Evolutionary conservation across 1,140 invertebrate genomes (phyloP).

Genomic region (Sipha flava): DNA sequence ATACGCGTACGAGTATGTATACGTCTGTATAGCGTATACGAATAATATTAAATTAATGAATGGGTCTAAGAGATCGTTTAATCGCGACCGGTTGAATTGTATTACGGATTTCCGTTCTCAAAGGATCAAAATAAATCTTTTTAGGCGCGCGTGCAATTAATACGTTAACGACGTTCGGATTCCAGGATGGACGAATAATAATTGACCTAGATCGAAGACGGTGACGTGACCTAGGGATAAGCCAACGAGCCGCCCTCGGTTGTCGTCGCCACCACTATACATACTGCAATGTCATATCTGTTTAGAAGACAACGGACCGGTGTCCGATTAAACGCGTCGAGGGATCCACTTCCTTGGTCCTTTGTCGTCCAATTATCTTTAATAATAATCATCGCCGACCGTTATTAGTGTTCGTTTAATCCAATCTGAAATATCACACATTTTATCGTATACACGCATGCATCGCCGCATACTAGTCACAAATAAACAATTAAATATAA

Average conservation of each 20-base stretch:
- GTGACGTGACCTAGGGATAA: neutral
- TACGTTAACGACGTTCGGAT: neutral
- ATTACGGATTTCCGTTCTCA: slow-evolving; percentile 3
- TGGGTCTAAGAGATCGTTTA: neutral
- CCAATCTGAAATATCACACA: neutral
- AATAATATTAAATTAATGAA: neutral
- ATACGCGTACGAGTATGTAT: neutral
- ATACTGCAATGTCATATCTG: slow-evolving; percentile 3
- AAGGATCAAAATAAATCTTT: neutral
- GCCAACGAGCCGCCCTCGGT: neutral
- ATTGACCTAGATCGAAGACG: neutral
- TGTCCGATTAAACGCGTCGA: neutral
- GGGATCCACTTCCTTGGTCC: slow-evolving; percentile 14
- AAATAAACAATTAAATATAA: too few species aligned
- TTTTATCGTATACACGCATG: neutral
- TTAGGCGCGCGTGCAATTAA: neutral
- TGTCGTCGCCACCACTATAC: neutral
- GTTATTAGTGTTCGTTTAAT: neutral
- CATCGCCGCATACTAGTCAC: too few species aligned
- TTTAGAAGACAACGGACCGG: slow-evolving; percentile 11
- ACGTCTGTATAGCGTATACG: neutral
- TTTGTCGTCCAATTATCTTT: slow-evolving; percentile 28
- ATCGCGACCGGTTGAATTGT: neutral
- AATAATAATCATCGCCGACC: neutral
- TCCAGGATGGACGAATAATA: neutral